phyloP scores from a whole-genome alignment of 2,888 invertebrate genomes.

The Hirtodrosophila alboralis region DNA sequence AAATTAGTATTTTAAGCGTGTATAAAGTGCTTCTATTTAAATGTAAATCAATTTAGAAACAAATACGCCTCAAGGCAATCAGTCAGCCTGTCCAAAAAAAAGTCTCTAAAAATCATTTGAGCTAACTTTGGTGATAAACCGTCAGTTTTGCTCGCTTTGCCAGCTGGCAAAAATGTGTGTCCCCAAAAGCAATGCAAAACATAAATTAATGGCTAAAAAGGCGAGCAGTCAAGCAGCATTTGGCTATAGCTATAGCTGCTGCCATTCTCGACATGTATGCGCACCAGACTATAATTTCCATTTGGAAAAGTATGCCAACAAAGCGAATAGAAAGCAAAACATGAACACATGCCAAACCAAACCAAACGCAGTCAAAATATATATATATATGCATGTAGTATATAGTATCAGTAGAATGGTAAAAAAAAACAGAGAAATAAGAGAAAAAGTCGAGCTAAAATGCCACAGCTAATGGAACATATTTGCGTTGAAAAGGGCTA shows the following conservation, averaged over 20 bases:
- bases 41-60: slow-evolving; percentile 23
- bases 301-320: slow-evolving; percentile 74
- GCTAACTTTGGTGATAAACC: slow-evolving; percentile 31
- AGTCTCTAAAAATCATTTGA: slow-evolving; percentile 29
- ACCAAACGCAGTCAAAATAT: slow-evolving; percentile 55
- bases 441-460: slow-evolving; percentile 64
- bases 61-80: slow-evolving; percentile 26
- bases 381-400: slow-evolving; percentile 5
- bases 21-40: slow-evolving; percentile 16
- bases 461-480: slow-evolving; percentile 78
- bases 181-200: slow-evolving; percentile 51
- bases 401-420: slow-evolving; percentile 11
- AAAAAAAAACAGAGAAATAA: slow-evolving; percentile 20
- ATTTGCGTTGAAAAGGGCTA: slow-evolving; percentile 76
- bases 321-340: slow-evolving; percentile 71
- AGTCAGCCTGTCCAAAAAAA: slow-evolving; percentile 26
- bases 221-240: not conserved
- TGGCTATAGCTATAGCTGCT: slow-evolving; percentile 26
- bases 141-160: slow-evolving; percentile 4
- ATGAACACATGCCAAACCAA: slow-evolving; percentile 57
- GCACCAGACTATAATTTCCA: slow-evolving; percentile 77
- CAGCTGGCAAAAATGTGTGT: slow-evolving; percentile 45
- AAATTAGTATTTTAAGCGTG: not conserved
- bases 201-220: slow-evolving; percentile 71
- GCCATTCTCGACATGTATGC: slow-evolving; percentile 49